Base-by-base conservation (phyloP, 2,888 invertebrate species). In the Agapostemon virescens region DNA sequence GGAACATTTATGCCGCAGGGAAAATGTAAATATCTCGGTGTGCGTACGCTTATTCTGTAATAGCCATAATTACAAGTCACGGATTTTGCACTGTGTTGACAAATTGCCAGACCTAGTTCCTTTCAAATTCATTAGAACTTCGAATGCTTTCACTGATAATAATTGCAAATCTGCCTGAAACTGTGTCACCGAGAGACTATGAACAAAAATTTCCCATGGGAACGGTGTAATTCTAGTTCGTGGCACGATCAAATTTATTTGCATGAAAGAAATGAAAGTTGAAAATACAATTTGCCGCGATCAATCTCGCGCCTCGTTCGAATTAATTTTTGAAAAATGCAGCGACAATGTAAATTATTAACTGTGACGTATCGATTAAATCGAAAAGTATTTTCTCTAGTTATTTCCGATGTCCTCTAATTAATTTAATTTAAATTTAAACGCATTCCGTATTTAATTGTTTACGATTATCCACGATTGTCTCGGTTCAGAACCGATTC, bases 1-100 rank as follows among this genome's bases (percentile, higher is more conserved):
- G 69, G 26, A 67, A 70, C 66, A 72, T 73, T 81, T 49, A 36
- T 58, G 82, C 84, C 74, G 33, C 66, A 26, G 77, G 85, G 74
- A 58, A 77, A 75, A 78, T 78, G 67, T 52, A 77, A 77, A 68
- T 71, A 38, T 17, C 42, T 33, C 45, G 38, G 58, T 30, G n/a
- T 20, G 13, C 63, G 20, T 45, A 40, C 69, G 42, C 52, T 63
- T 55, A 55, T 78, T 55, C 49, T 26, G 26, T 26, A 63, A 63
- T 49, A 52, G 26, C 45, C 33, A 2, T 79, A 72, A 68, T 79
- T 64, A 26, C 38, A 55, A 23, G 71, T 67, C 49, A 42, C 49
- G 30, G 61, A 49, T 38, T 40, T 63, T 33, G 20, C 15, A 23
- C 45, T 0, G 17, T n/a, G 36, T 20, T 49, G 66, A 74, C 61